Evolutionary conservation across 2,888 invertebrate species (phyloP), one percentile per base, ranked within the genome.

Genomic region (Dione vanillae): DNA sequence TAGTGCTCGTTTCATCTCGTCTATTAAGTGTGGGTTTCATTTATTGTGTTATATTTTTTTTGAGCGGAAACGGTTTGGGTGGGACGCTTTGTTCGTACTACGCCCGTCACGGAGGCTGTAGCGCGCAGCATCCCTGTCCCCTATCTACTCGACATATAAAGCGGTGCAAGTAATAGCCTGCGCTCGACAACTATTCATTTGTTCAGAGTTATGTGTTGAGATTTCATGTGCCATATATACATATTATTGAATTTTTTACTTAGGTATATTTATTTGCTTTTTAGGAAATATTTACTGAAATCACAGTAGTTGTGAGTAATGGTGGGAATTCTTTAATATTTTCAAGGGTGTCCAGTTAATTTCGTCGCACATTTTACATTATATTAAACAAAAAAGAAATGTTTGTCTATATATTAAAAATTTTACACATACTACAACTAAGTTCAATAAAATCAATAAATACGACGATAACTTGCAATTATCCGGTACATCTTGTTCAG

Each of bases 31-130:
- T 67, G 58, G 69, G 68, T 67, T 73, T 75, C 35, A 54, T 76
- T 72, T 68, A 73, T 73, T 54, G 73, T 73, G 72, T 71, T 66
- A 45, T 19, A 59, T 59, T 67, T 65, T 73, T 72, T 73, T 72
- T 65, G 70, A 81, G 79, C 80, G 84, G 82, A 83, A 80, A 80
- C 79, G 79, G 79, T 85, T 84, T 85, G 90, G 91, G 89, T 85
- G 90, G 88, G 87, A 85, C 86, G 86, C 89, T 90, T 90, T 90
- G 88, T 88, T 85, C 86, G 87, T 87, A 88, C 88, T 89, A 90
- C 90, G 91, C 89, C 89, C 90, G 90, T 78, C 87, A 88, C 87
- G 88, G 88, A 88, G 88, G 88, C 88, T 88, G 87, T 84, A 81
- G 81, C 89, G 91, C 92, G 91, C 92, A 91, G 91, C 91, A 88